Conservation (phyloP, 2,797 vertebrate genomes). For the Oreochromis mossambicus region DNA sequence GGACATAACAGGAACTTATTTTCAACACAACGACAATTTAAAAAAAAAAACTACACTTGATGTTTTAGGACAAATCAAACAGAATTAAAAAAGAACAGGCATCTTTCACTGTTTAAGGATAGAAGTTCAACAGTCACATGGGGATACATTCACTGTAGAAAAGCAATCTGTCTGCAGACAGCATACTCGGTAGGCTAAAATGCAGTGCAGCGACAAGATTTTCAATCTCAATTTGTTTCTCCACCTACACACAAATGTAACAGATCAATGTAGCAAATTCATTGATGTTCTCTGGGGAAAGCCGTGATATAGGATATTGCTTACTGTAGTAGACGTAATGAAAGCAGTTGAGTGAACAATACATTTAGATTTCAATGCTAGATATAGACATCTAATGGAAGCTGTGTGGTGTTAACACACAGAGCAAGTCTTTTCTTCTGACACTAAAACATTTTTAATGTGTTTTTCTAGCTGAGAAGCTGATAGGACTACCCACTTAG, state of each 20-base stretch:
- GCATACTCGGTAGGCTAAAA: neutral
- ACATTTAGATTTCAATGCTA: neutral
- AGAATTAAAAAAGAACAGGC: neutral
- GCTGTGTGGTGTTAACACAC: neutral
- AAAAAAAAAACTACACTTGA: neutral
- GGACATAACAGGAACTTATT: neutral
- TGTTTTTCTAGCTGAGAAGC: neutral
- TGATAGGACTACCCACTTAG: conserved; percentile 8
- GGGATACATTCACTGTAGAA: neutral
- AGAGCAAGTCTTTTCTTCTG: neutral
- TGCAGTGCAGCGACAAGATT: neutral
- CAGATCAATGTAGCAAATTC: neutral
- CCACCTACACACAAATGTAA: neutral
- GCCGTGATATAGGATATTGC: neutral
- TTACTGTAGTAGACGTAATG: neutral
- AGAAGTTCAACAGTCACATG: neutral
- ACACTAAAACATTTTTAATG: neutral
- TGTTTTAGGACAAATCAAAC: neutral
- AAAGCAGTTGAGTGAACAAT: neutral
- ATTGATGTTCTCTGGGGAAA: neutral
- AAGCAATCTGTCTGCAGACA: neutral
- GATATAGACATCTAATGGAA: neutral
- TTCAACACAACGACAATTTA: neutral
- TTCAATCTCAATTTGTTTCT: conserved; percentile 10
- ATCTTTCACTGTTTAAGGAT: neutral